Evolutionary conservation across 2,888 invertebrate species (phyloP).

Genomic region (Diplolepis rosae): DNA sequence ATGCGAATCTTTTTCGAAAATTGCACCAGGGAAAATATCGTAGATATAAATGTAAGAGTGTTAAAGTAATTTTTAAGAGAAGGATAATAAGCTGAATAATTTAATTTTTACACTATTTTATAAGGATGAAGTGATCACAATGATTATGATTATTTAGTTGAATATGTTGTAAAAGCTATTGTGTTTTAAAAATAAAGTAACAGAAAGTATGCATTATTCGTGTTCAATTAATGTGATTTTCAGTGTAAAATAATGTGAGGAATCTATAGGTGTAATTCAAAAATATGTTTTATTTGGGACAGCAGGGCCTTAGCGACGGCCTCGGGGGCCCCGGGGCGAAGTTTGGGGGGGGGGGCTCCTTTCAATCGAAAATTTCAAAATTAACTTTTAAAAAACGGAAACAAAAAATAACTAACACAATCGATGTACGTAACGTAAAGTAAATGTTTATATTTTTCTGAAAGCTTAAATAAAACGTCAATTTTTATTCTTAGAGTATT

Average conservation of each 20-base stretch:
- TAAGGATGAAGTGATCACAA: background rate
- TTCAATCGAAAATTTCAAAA: no score
- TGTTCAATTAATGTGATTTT: background rate
- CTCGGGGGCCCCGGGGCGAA: no score
- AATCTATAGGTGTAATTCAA: background rate
- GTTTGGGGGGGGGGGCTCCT: no score
- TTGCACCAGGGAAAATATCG: background rate
- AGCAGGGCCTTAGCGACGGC: no score
- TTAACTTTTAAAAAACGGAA: no score
- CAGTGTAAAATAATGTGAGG: background rate
- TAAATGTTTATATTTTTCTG: no score
- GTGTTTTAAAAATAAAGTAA: background rate
- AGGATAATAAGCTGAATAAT: background rate
- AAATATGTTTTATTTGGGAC: background rate
- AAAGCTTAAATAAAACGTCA: no score
- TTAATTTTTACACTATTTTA: background rate
- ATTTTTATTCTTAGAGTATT: no score
- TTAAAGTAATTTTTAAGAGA: conserved; percentile 1
- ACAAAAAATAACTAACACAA: no score
- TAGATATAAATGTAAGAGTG: background rate
- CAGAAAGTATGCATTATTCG: background rate
- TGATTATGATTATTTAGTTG: background rate
- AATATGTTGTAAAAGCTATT: background rate
- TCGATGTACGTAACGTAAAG: no score
- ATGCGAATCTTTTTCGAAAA: no score